phyloP scores from a whole-genome alignment of 2,797 vertebrate species.

The Rhinogobio ventralis region DNA sequence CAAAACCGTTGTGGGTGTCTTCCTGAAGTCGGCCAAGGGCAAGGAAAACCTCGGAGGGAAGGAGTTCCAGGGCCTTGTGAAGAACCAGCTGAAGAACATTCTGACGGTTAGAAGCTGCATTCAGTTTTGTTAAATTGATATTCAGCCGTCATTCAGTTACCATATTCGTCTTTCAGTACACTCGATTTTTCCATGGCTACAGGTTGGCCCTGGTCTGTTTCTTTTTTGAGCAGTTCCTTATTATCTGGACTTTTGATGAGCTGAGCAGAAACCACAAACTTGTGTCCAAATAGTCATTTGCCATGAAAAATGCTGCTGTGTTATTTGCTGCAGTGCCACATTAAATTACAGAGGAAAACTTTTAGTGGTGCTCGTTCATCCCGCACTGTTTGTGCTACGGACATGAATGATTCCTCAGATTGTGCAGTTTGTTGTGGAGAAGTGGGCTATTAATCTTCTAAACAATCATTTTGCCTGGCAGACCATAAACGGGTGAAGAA shows the following conservation, averaged over 20 bases:
- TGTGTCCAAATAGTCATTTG: constrained; percentile 33
- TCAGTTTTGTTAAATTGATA: constrained; percentile 1
- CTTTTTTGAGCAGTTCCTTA: constrained; percentile 26
- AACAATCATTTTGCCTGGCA: not conserved
- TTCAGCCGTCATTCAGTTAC: not conserved
- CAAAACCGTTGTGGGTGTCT: constrained; percentile 77
- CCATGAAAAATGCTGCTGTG: constrained; percentile 19
- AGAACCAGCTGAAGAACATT: constrained; percentile 78
- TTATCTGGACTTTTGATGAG: constrained; percentile 37
- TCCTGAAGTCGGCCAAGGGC: constrained; percentile 77
- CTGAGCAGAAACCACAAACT: constrained; percentile 28
- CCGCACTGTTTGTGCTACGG: not conserved
- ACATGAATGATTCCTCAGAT: not conserved
- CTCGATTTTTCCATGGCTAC: constrained; percentile 8
- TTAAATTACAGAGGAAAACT: constrained; percentile 34
- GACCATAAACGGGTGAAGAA: not conserved
- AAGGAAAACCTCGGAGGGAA: constrained; percentile 75
- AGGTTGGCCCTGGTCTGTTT: constrained; percentile 2
- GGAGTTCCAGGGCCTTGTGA: constrained; percentile 79
- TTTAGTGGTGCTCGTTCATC: constrained; percentile 5
- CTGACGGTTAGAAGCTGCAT: constrained; percentile 72
- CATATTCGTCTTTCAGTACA: not conserved
- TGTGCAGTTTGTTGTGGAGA: not conserved
- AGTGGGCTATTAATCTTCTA: not conserved
- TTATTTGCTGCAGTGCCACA: constrained; percentile 7